Conservation (phyloP, 2,888 invertebrate species). For the Mystacides longicornis region DNA sequence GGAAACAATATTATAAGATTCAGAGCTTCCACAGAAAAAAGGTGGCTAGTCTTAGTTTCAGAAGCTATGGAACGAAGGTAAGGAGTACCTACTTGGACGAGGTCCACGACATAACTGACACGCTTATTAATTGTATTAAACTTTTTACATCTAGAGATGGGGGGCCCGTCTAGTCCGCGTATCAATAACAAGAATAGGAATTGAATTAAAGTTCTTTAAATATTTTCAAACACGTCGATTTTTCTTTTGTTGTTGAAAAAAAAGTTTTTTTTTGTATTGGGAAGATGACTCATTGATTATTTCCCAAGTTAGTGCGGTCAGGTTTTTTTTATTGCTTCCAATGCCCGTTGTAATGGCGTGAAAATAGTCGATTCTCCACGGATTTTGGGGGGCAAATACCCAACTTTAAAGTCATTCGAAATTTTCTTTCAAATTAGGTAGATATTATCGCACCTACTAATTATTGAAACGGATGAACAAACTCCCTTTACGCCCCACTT, state of each 20-base stretch:
- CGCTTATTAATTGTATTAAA: slow-evolving; percentile 20
- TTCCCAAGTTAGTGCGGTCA: neutral
- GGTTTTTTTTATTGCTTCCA: slow-evolving; percentile 3
- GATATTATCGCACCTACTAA: too few relatives aligned
- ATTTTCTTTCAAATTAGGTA: too few relatives aligned
- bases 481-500: too few relatives aligned
- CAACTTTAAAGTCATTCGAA: neutral
- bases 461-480: too few relatives aligned
- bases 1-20: too few relatives aligned
- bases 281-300: neutral
- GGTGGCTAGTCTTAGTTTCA: too few relatives aligned
- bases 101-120: slow-evolving; percentile 10
- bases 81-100: slow-evolving; percentile 7
- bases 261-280: slow-evolving; percentile 6
- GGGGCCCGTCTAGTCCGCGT: slow-evolving; percentile 10
- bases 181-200: slow-evolving; percentile 18
- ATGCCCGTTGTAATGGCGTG: neutral
- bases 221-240: slow-evolving; percentile 19
- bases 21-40: too few relatives aligned
- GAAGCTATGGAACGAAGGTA: slow-evolving; percentile 4
- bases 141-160: slow-evolving; percentile 11
- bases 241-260: slow-evolving; percentile 15
- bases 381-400: slow-evolving; percentile 1
- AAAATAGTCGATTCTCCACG: slow-evolving; percentile 10
- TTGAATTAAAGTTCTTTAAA: slow-evolving; percentile 24